phyloP scores from a whole-genome alignment of 2,888 invertebrate genomes.

The Limenitis camilla region DNA sequence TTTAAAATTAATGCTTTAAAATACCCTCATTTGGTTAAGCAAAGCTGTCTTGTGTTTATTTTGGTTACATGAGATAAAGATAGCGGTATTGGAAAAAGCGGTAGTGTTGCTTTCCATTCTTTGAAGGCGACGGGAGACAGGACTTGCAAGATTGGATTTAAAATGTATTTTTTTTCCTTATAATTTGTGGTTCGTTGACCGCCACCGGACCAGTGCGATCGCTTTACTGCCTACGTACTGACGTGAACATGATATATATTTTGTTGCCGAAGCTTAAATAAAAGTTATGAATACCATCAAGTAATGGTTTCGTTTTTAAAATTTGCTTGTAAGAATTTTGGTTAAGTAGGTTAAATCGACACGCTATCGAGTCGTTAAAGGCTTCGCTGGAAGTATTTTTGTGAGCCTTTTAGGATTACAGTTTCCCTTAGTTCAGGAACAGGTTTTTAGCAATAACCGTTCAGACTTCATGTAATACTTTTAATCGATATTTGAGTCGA shows the following conservation, averaged over 20 bases:
- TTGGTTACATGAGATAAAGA: conserved; percentile 38
- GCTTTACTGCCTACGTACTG: conserved; percentile 18
- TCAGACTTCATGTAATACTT: too few relatives aligned
- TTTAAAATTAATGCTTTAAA: conserved; percentile 11
- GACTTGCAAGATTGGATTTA: conserved; percentile 48
- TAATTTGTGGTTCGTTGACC: conserved; percentile 44
- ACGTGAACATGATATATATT: conserved; percentile 17
- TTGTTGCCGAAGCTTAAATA: neutral
- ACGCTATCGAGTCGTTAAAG: neutral
- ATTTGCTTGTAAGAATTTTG: neutral
- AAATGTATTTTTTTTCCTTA: conserved; percentile 40
- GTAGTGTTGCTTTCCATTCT: conserved; percentile 42
- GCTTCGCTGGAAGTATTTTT: neutral
- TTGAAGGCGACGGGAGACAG: conserved; percentile 47
- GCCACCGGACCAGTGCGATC: conserved; percentile 20
- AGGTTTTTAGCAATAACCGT: neutral
- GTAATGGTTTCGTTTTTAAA: conserved; percentile 4
- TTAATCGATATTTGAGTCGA: too few relatives aligned
- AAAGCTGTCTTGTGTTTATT: conserved; percentile 48
- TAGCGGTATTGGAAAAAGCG: conserved; percentile 53
- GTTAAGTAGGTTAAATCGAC: neutral
- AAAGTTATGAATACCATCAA: conserved; percentile 10
- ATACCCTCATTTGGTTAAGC: conserved; percentile 21
- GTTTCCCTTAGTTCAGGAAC: neutral
- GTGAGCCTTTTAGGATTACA: neutral